A percentile compares a stretch with the other conserved stretches of the same genome.
Conservation (phyloP, 2,888 invertebrate species). For the Smittia aterrima region DNA sequence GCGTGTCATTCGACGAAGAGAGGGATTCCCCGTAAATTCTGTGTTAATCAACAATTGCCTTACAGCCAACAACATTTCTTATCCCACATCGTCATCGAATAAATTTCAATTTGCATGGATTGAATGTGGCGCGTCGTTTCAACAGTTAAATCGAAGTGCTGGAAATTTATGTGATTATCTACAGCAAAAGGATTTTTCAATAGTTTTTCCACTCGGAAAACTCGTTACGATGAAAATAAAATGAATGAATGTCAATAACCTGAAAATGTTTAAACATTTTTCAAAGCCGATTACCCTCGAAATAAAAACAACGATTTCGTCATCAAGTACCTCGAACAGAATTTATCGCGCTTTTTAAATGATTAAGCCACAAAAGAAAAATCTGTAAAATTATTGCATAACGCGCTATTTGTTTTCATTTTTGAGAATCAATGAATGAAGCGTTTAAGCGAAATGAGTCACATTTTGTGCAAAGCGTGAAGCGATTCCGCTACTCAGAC, state of each 20-base stretch:
- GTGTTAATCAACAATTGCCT: slow-evolving; percentile 20
- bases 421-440: neutral
- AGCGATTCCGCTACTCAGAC: neutral
- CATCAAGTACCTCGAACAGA: neutral
- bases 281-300: neutral
- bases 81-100: neutral
- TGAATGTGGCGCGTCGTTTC: neutral
- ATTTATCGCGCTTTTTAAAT: neutral
- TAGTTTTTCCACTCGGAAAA: no score
- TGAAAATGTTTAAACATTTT: neutral
- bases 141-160: neutral
- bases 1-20: neutral
- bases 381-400: neutral
- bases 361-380: neutral
- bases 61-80: neutral
- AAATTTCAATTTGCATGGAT: slow-evolving; percentile 12
- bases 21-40: slow-evolving; percentile 10
- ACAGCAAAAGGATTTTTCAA: neutral
- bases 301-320: neutral
- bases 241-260: neutral
- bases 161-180: neutral
- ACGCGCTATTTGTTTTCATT: slow-evolving; percentile 7
- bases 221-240: neutral
- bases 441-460: neutral
- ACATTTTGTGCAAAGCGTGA: neutral